Percentiles rank a stretch among this genome's conserved stretches.
Conservation (phyloP, 2,888 invertebrate genomes). For the Gymnocheta viridis region DNA sequence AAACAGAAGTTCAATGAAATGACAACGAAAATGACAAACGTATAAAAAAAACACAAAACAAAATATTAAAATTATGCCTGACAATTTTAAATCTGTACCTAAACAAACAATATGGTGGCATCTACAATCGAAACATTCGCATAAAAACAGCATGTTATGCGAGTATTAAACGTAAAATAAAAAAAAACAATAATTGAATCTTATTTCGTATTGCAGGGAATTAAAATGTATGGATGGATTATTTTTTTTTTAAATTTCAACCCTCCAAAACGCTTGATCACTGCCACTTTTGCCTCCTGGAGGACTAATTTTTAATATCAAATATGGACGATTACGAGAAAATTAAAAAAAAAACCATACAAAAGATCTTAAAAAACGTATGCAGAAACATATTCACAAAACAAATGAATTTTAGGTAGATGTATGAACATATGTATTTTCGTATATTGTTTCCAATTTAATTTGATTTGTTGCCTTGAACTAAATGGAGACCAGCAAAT, state of each 20-base stretch:
- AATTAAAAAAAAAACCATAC: not conserved
- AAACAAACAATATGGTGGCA: constrained; percentile 62
- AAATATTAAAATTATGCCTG: constrained; percentile 41
- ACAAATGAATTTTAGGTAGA: not conserved
- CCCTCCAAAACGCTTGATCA: constrained; percentile 26
- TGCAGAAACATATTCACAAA: not conserved
- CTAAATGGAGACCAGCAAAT: not conserved
- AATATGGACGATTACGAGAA: constrained; percentile 50
- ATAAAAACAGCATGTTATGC: constrained; percentile 51
- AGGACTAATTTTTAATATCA: constrained; percentile 42
- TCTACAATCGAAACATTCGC: constrained; percentile 36
- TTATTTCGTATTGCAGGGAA: constrained; percentile 25
- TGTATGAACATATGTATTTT: not conserved
- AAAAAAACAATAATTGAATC: constrained; percentile 50
- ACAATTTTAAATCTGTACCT: constrained; percentile 47
- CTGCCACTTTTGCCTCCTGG: not conserved
- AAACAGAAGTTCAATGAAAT: constrained; percentile 8
- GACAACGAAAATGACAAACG: constrained; percentile 39
- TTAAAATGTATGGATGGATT: constrained; percentile 63
- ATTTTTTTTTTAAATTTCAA: constrained; percentile 35
- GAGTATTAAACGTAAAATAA: constrained; percentile 17
- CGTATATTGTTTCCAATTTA: too few species aligned
- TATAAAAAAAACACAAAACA: constrained; percentile 17
- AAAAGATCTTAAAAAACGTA: not conserved
- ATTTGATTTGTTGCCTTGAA: constrained; percentile 5